These are phyloP conservation scores for Acipenser transmontanus DNA, from an alignment of 2,797 vertebrate genomes.

Conservation along the genomic window DNA sequence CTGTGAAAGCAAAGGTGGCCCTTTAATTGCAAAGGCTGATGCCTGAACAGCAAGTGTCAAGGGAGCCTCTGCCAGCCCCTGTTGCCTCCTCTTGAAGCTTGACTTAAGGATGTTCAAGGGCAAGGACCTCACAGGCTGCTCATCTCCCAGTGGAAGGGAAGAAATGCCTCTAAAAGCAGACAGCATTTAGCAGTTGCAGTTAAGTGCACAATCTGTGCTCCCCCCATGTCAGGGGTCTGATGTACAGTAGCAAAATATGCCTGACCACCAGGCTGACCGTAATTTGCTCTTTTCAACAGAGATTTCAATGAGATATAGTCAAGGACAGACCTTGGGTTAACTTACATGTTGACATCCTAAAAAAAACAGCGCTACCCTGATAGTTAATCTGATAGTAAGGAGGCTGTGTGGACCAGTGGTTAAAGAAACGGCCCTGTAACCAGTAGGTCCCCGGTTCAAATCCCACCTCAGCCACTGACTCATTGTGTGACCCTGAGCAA, in stretches of 20 bases:
- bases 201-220: constrained; percentile 32
- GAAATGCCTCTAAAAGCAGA: constrained; percentile 36
- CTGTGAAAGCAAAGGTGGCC: constrained; percentile 68
- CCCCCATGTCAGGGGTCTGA: constrained; percentile 16
- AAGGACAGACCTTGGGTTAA: too few relatives aligned
- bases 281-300: background rate
- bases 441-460: too few relatives aligned
- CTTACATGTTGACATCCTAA: too few relatives aligned
- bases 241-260: constrained; percentile 13
- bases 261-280: constrained; percentile 1
- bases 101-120: constrained; percentile 77
- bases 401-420: too few relatives aligned
- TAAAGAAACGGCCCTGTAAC: too few relatives aligned
- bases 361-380: too few relatives aligned
- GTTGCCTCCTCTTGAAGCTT: constrained; percentile 62
- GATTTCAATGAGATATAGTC: too few relatives aligned
- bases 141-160: constrained; percentile 46
- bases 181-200: constrained; percentile 32
- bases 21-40: constrained; percentile 73
- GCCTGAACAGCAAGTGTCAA: constrained; percentile 60
- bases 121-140: constrained; percentile 51
- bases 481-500: too few relatives aligned
- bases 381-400: too few relatives aligned
- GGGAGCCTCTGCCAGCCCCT: constrained; percentile 60
- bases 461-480: too few relatives aligned